Evolutionary conservation across 2,113 vertebrate species (phyloP).

Genomic region (Poicephalus gulielmi): DNA sequence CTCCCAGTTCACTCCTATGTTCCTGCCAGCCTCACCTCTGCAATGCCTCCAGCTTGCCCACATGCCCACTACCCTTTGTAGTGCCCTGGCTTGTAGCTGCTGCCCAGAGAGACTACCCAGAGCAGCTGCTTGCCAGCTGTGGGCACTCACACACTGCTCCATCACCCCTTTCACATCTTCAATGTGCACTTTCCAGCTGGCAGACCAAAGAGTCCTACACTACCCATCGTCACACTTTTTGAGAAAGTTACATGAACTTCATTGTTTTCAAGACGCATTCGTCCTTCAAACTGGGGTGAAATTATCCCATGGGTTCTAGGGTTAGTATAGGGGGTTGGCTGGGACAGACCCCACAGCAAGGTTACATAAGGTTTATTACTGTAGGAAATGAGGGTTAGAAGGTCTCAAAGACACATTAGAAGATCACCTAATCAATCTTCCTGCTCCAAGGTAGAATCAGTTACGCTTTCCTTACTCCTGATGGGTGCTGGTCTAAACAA

Average conservation of each 20-base stretch:
- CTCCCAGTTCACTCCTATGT: background rate
- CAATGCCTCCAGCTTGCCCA: background rate
- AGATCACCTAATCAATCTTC: background rate
- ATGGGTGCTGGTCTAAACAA: background rate
- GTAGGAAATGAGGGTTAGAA: background rate
- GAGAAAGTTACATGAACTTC: background rate
- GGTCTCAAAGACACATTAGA: background rate
- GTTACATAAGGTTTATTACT: background rate
- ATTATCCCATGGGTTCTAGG: background rate
- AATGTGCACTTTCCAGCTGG: background rate
- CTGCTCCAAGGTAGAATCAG: background rate
- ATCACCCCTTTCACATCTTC: background rate
- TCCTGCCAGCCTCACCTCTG: background rate
- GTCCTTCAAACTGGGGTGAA: background rate
- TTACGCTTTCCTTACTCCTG: no score
- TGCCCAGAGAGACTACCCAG: background rate
- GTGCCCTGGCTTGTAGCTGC: background rate
- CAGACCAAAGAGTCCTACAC: background rate
- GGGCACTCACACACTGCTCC: background rate
- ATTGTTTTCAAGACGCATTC: background rate
- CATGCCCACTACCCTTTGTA: no score
- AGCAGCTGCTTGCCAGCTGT: fast-evolving
- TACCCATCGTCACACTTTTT: background rate
- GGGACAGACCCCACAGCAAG: background rate
- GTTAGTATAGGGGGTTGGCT: background rate